Evolutionary conservation across 1,140 invertebrate genomes (phyloP).

Genomic region (Helicoverpa zea): DNA sequence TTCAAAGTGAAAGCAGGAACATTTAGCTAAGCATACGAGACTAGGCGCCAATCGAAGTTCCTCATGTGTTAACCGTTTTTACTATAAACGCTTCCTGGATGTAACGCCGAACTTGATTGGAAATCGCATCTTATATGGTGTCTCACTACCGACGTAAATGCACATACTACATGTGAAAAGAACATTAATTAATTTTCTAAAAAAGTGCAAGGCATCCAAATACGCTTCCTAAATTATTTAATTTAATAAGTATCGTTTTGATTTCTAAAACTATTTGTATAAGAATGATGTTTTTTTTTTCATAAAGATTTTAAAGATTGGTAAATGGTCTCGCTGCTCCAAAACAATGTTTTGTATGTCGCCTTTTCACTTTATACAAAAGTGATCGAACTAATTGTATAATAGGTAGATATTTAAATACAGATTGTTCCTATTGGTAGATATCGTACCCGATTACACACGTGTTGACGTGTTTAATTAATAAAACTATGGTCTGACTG

Average conservation of each 20-base stretch:
- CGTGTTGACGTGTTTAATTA: conserved; percentile 1
- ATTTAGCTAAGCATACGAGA: neutral
- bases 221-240: no score
- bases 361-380: no score
- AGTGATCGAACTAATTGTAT: neutral
- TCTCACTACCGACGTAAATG: neutral
- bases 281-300: no score
- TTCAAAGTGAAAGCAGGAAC: conserved; percentile 41
- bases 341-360: no score
- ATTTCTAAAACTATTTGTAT: no score
- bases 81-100: conserved; percentile 32
- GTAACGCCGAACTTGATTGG: conserved; percentile 34
- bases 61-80: conserved; percentile 30
- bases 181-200: no score
- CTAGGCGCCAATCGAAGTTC: conserved; percentile 13
- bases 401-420: neutral
- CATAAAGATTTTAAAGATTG: no score
- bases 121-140: conserved; percentile 12
- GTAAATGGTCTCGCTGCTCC: no score
- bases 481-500: conserved; percentile 13
- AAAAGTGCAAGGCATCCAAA: no score
- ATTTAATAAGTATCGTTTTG: no score
- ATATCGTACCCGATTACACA: conserved; percentile 13
- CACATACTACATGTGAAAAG: no score
- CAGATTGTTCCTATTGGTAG: neutral